Evolutionary conservation across 2,797 vertebrate genomes (phyloP), one percentile per base, ranked within the genome.

Genomic region (Hoplostethus atlanticus): DNA sequence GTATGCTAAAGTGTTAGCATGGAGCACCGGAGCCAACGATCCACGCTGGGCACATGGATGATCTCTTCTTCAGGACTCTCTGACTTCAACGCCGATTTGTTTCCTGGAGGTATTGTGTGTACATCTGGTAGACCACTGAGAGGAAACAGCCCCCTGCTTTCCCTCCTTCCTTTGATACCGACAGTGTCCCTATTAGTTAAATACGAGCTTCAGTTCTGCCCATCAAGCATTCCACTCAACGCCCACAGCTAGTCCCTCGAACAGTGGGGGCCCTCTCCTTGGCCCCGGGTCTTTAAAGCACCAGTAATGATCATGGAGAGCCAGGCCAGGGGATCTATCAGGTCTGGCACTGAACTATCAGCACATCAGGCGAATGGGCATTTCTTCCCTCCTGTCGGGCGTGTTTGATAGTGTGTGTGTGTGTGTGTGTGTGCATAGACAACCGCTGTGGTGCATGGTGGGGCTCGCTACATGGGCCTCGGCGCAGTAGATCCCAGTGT

Each of bases 401-500:
- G 16, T 62, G 77, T 83, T 76, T 77, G 74, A 80, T 59, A 25
- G 48, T 30, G 60, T 58, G 54, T 47, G 74, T 38, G 55, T 31
- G 47, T 76, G 12, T n/a, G 40, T 54, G 31, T 28, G 61, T 48
- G 52, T 54, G 15, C 25, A 30, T 21, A 56, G 40, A 31, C 3
- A 0, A 44, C n/a, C 61, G 73, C 57, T 42, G 73, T 17, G 60
- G 61, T 40, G 64, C 71, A n/a, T 1, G 73, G 76, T 36, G 73
- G 73, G 64, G 44, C 75, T 76, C 70, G 11, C 76, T 66, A 25
- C 65, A 11, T 58, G 75, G 54, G 30, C 78, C 73, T 87, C 84
- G 63, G 85, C 66, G 80, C 87, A 84, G 89, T 87, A 55, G 85
- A 83, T 89, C 94, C 88, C 94, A 91, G 94, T 92, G 76, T 91